A percentile compares a stretch with the other conserved stretches of the same genome.
Conservation (phyloP, 2,888 invertebrate genomes). For the Temnothorax ravouxi region DNA sequence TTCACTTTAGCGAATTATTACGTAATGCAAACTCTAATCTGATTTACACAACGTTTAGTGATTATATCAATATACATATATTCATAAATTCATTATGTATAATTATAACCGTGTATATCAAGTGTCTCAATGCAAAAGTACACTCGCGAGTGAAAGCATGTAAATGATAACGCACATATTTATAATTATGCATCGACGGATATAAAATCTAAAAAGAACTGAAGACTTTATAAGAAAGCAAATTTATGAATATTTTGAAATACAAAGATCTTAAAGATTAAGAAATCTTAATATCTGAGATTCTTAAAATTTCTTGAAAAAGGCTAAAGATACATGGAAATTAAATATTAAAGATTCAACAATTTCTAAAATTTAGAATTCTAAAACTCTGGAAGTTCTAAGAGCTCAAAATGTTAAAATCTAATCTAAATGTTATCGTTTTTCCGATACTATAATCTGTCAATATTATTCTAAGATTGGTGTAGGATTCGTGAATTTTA, state of each 20-base stretch:
- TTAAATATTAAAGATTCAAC: background rate
- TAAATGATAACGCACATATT: background rate
- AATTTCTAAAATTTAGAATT: background rate
- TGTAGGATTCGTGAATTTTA: background rate
- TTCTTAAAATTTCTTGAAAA: background rate
- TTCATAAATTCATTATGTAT: background rate
- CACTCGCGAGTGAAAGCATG: background rate
- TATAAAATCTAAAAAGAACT: background rate
- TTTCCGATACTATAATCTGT: background rate
- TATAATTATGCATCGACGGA: background rate
- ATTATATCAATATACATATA: constrained; percentile 4
- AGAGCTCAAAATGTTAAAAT: background rate
- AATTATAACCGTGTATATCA: background rate
- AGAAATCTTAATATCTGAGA: background rate
- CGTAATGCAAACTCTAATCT: constrained; percentile 9
- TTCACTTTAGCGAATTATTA: constrained; percentile 22
- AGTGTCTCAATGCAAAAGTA: background rate
- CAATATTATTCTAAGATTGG: background rate
- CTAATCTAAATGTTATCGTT: background rate
- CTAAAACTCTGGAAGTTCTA: background rate
- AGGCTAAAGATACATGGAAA: background rate
- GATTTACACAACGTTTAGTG: constrained; percentile 11
- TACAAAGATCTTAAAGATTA: background rate
- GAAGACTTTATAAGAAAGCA: background rate
- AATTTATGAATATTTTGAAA: background rate